These are phyloP conservation scores for Cecidostiba fungosa DNA, from an alignment of 2,888 invertebrate genomes.

Conservation along the genomic window DNA sequence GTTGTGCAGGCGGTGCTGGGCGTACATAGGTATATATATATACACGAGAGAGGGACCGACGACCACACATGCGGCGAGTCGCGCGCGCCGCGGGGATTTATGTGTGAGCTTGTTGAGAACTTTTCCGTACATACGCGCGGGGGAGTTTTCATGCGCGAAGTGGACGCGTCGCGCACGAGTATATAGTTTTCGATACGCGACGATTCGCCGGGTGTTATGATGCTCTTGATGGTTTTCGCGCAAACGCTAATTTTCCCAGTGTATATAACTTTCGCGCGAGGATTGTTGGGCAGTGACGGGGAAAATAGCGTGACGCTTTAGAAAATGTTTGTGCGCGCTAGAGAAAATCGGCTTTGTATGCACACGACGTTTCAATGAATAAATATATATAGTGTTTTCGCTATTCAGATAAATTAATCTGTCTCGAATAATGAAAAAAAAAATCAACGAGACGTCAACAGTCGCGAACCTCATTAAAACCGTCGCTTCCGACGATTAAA, in stretches of 20 bases:
- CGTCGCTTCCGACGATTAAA: background rate
- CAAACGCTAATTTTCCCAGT: background rate
- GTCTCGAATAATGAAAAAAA: background rate
- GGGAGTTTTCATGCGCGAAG: background rate
- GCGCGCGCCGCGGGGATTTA: constrained; percentile 62
- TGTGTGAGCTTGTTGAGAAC: constrained; percentile 3
- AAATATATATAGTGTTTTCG: background rate
- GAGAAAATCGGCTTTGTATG: background rate
- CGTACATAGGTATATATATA: background rate
- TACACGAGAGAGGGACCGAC: background rate
- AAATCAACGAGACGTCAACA: background rate
- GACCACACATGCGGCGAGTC: background rate
- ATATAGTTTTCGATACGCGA: background rate
- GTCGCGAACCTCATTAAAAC: background rate
- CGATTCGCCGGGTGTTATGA: background rate
- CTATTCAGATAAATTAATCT: too few species aligned
- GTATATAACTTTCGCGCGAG: background rate
- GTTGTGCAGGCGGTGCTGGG: constrained; percentile 63
- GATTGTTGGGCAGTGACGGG: background rate
- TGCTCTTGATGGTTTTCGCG: background rate
- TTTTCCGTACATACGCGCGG: background rate
- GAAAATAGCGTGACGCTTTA: background rate
- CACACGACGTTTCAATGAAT: background rate
- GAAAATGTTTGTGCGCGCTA: background rate
- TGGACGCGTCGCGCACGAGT: constrained; percentile 1